Percentiles rank a stretch among this genome's conserved stretches.
These are phyloP conservation scores for Papilio dardanus DNA, from an alignment of 1,140 invertebrate genomes.

Conservation along the genomic window DNA sequence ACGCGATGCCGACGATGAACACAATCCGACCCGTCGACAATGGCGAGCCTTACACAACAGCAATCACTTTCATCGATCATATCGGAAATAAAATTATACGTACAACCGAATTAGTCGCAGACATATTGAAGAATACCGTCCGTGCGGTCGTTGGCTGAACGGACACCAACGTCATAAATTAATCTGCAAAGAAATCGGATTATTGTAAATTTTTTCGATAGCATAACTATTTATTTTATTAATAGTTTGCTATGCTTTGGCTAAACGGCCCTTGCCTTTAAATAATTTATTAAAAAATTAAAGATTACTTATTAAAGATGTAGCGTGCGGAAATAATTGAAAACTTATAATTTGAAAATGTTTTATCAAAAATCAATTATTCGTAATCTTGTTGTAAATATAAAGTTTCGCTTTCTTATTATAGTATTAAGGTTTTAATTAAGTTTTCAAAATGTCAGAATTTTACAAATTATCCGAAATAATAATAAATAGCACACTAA, in stretches of 20 bases:
- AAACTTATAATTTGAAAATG: not conserved
- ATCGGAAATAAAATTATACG: constrained; percentile 80
- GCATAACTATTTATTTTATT: constrained; percentile 26
- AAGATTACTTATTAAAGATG: not conserved
- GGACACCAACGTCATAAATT: not conserved
- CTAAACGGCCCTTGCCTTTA: constrained; percentile 7
- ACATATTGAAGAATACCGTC: constrained; percentile 77
- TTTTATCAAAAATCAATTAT: not conserved
- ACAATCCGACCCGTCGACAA: constrained; percentile 59
- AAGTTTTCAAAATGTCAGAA: too few species aligned
- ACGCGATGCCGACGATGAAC: constrained; percentile 60
- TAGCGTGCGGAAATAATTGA: not conserved
- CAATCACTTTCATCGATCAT: constrained; percentile 78
- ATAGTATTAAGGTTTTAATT: too few species aligned
- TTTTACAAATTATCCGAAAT: too few species aligned
- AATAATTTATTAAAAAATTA: not conserved
- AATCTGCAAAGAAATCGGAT: not conserved
- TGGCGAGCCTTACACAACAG: constrained; percentile 63
- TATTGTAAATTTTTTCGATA: not conserved
- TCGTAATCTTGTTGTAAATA: too few species aligned
- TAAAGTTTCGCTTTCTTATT: too few species aligned
- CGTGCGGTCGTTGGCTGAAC: constrained; percentile 72
- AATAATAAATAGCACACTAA: too few species aligned
- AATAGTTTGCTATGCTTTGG: constrained; percentile 17
- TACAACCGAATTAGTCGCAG: constrained; percentile 78